phyloP scores from a whole-genome alignment of 2,113 vertebrate genomes.

The Macroglossus sobrinus region DNA sequence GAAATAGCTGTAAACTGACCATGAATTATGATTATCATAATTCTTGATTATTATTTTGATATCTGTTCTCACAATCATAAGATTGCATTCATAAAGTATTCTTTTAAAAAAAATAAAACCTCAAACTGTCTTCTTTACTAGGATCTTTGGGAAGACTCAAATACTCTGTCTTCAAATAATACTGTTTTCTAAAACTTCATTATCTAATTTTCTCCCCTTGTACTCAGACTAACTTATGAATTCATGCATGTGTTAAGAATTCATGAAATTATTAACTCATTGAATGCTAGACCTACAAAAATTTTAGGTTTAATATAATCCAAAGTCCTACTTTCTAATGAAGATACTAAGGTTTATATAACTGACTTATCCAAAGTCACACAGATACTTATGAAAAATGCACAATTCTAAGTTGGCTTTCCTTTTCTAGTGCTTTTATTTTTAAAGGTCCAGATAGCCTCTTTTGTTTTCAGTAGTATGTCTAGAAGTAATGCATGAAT shows the following conservation, averaged over 20 bases:
- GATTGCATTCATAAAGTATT: background rate
- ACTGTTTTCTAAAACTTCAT: background rate
- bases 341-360: background rate
- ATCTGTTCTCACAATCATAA: background rate
- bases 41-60: background rate
- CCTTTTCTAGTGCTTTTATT: background rate
- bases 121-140: background rate
- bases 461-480: background rate
- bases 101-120: background rate
- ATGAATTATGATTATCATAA: background rate
- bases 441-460: background rate
- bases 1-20: background rate
- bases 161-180: background rate
- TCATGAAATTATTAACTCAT: background rate
- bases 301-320: background rate
- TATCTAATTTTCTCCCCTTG: background rate
- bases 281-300: background rate
- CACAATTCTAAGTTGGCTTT: background rate
- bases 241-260: background rate
- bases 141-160: background rate
- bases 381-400: background rate
- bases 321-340: background rate
- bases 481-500: background rate
- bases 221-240: background rate
- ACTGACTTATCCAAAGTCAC: background rate